phyloP scores from a whole-genome alignment of 2,113 vertebrate species.

The Thalassarche chlororhynchos region DNA sequence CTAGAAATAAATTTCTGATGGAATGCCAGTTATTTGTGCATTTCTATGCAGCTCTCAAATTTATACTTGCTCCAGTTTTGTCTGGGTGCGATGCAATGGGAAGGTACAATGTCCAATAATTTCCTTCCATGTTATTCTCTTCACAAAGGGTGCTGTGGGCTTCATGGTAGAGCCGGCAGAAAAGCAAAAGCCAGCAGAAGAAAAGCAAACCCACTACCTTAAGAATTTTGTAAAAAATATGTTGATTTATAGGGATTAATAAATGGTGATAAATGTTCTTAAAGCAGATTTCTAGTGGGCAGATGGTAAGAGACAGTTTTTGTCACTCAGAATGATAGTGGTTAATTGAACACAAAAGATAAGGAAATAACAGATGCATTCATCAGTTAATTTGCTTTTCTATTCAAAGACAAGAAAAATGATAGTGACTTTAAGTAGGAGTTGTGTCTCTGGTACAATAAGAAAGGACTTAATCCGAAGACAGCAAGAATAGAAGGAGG shows the following conservation, averaged over 20 bases:
- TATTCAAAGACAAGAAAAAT: neutral
- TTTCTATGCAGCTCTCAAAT: neutral
- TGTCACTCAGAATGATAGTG: slow-evolving; percentile 34
- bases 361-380: slow-evolving; percentile 47
- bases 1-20: neutral
- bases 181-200: neutral
- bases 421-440: slow-evolving; percentile 6
- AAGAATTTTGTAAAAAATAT: neutral
- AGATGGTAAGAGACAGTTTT: slow-evolving; percentile 49
- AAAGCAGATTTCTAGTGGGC: slow-evolving; percentile 35
- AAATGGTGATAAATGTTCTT: slow-evolving; percentile 1
- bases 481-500: neutral
- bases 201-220: neutral
- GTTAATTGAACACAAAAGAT: slow-evolving; percentile 45
- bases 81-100: neutral
- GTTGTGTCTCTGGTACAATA: neutral
- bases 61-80: neutral
- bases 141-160: neutral
- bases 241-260: neutral
- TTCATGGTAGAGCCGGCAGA: neutral
- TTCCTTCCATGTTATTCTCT: neutral
- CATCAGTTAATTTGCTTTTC: slow-evolving; percentile 8
- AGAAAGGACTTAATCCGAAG: neutral
- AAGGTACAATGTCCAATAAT: neutral
- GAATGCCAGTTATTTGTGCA: neutral